Base-by-base conservation (phyloP, 2,113 vertebrate species). In the Lagopus leucura region DNA sequence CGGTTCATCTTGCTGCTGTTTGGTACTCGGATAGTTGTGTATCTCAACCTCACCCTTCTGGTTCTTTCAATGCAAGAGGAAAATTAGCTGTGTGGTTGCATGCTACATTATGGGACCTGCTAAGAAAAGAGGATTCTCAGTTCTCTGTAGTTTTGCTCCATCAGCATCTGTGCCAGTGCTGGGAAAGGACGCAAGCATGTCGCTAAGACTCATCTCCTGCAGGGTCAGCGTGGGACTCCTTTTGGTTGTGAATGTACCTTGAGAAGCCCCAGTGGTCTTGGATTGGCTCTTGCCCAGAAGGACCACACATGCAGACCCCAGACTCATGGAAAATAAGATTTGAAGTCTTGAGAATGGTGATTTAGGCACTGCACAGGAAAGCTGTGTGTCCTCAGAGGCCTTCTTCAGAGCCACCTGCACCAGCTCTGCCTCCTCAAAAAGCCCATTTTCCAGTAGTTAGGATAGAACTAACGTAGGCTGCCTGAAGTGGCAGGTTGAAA, bases 1-100 rank as follows among this genome's bases (percentile, higher is more conserved):
- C 1, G 4, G 11, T 86, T 78, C 2, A 1, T 55, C 45, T 25
- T 8, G 42, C 25, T 27, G 61, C 34, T 72, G 0, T 38, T 82
- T 11, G 5, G 54, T 28, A 45, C 36, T 2, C 19, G 30, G 7
- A 38, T 73, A 65, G 38, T 27, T 28, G 52, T 28, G 52, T 54
- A 9, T 54, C 34, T 89, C 63, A 63, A 32, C 69, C 80, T 89
- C 47, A 63, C 27, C 20, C 30, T 86, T 78, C 30, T 21, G 1
- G 70, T 83, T 45, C 50, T 84, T 78, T 54, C n/a, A 63, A 34
- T 48, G 38, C 43, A 11, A 63, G 32, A 82, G 40, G 11, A 61
- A 32, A 42, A 82, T 54, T 27, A 28, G 2, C 54, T 66, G n/a
- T 36, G 36, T 13, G 65, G 66, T n/a, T 58, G 32, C 13, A 20